These are phyloP conservation scores for Lasioglossum vierecki DNA, from an alignment of 2,888 invertebrate genomes.

Conservation along the genomic window DNA sequence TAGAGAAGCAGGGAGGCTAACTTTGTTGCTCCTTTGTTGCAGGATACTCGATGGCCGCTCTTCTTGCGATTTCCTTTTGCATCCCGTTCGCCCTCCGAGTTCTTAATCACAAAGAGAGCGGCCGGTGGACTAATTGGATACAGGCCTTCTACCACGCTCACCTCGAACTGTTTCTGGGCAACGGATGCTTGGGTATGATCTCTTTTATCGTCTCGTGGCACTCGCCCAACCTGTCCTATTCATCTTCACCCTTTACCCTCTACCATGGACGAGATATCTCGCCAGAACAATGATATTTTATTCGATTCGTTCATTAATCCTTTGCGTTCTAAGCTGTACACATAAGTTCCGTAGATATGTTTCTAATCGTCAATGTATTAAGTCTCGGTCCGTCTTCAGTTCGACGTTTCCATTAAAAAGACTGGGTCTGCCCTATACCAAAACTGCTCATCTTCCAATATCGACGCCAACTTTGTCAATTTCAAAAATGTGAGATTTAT, in stretches of 20 bases:
- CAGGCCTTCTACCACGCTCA: constrained; percentile 90
- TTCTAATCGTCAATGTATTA: too few relatives aligned
- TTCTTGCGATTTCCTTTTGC: constrained; percentile 89
- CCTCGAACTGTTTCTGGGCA: constrained; percentile 89
- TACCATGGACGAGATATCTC: neutral
- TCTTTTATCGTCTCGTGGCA: neutral
- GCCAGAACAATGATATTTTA: neutral
- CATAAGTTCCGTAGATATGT: too few relatives aligned
- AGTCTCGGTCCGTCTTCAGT: too few relatives aligned
- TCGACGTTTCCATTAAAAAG: too few relatives aligned
- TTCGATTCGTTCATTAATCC: neutral
- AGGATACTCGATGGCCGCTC: constrained; percentile 92
- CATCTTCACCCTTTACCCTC: neutral
- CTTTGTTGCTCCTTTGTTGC: constrained; percentile 71
- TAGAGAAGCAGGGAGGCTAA: neutral
- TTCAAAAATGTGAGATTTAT: too few relatives aligned
- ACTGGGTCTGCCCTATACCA: too few relatives aligned
- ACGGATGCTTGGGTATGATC: constrained; percentile 87
- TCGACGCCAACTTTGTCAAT: too few relatives aligned
- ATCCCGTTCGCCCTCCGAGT: constrained; percentile 89
- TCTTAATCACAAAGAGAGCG: constrained; percentile 87
- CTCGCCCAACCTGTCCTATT: neutral
- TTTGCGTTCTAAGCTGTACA: neutral
- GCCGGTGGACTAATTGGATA: constrained; percentile 87
- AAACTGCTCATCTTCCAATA: too few relatives aligned